These are phyloP conservation scores for Platynereis dumerilii DNA, from an alignment of 2,888 invertebrate genomes.

Conservation along the genomic window DNA sequence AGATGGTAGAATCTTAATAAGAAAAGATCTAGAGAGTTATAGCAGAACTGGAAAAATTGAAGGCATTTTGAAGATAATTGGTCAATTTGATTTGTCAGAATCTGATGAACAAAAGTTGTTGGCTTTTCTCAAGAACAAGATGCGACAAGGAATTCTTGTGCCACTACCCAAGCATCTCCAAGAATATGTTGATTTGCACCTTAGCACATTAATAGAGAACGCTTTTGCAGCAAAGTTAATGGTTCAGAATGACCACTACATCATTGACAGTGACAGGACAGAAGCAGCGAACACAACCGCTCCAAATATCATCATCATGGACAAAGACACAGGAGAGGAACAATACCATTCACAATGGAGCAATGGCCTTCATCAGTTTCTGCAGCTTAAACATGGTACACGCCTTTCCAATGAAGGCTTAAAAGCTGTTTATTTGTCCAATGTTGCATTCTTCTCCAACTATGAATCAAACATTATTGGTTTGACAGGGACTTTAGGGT, in stretches of 20 bases:
- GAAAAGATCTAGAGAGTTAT: too few species aligned
- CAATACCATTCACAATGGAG: constrained; percentile 28
- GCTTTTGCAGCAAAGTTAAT: constrained; percentile 34
- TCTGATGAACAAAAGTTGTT: too few species aligned
- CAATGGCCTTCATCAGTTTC: constrained; percentile 39
- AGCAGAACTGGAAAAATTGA: too few species aligned
- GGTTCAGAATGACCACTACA: constrained; percentile 33
- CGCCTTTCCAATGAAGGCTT: constrained; percentile 27
- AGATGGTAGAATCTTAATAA: too few species aligned
- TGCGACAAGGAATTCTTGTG: neutral
- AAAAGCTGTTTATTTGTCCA: constrained; percentile 36
- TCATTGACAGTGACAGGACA: constrained; percentile 32
- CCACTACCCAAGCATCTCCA: constrained; percentile 15
- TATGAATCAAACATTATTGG: constrained; percentile 48
- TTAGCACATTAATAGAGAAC: constrained; percentile 31
- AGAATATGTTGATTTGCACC: constrained; percentile 22
- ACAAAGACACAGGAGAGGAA: constrained; percentile 19
- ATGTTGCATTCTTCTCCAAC: constrained; percentile 27
- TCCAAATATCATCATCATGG: constrained; percentile 37
- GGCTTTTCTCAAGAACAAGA: too few species aligned
- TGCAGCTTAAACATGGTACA: constrained; percentile 37
- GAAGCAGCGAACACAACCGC: constrained; percentile 37
- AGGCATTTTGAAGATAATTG: too few species aligned
- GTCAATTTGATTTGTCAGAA: too few species aligned
- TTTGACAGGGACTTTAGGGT: constrained; percentile 38